Evolutionary conservation across 2,888 invertebrate genomes (phyloP).

Genomic region (Meliscaeva auricollis): DNA sequence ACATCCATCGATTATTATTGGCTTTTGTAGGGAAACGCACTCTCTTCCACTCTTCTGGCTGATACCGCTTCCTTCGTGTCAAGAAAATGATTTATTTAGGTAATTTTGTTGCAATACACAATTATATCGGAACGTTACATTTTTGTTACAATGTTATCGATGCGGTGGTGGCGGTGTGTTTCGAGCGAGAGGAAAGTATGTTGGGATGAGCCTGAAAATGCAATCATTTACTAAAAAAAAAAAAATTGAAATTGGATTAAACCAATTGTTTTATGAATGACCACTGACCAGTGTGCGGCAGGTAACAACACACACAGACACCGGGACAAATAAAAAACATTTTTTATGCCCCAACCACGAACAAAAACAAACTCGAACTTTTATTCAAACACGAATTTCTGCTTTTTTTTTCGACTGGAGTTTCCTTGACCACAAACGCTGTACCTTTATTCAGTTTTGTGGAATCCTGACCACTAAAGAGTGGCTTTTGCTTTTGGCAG

Average conservation of each 20-base stretch:
- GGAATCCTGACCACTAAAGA: constrained; percentile 64
- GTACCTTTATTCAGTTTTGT: constrained; percentile 52
- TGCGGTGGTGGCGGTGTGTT: neutral
- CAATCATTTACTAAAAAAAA: constrained; percentile 33
- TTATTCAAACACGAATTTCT: constrained; percentile 60
- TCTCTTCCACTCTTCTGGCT: too few species aligned
- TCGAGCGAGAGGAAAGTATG: constrained; percentile 35
- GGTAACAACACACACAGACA: constrained; percentile 33
- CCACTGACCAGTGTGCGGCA: constrained; percentile 41
- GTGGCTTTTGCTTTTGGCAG: constrained; percentile 55
- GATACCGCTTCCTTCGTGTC: constrained; percentile 53
- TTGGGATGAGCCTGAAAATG: constrained; percentile 15
- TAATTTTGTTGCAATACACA: constrained; percentile 46
- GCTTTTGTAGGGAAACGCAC: constrained; percentile 36
- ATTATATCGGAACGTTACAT: constrained; percentile 10
- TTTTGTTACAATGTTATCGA: constrained; percentile 32
- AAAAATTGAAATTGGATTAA: constrained; percentile 20
- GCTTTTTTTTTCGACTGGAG: constrained; percentile 7
- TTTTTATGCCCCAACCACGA: constrained; percentile 2
- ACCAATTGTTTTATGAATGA: constrained; percentile 64
- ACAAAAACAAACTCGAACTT: constrained; percentile 53
- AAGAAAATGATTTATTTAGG: constrained; percentile 67
- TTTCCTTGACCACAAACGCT: constrained; percentile 61
- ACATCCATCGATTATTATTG: constrained; percentile 37
- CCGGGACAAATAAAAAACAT: constrained; percentile 1